Evolutionary conservation across 2,113 vertebrate genomes (phyloP).

Genomic region (Brachypteracias leptosomus): DNA sequence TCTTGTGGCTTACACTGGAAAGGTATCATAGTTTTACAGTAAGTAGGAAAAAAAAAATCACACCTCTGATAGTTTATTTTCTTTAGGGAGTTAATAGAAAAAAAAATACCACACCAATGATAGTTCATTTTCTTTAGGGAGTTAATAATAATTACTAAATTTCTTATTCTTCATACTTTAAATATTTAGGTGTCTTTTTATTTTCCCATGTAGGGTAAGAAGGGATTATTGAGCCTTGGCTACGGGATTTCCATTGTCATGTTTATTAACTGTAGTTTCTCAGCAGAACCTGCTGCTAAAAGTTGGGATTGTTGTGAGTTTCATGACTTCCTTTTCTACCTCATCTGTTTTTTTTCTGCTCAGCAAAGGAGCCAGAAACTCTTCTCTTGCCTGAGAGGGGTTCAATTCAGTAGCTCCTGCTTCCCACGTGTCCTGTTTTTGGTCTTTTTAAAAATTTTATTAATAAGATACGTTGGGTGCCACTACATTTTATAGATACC

Average conservation of each 20-base stretch:
- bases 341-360: background rate
- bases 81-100: background rate
- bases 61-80: background rate
- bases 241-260: background rate
- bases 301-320: background rate
- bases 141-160: background rate
- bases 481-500: background rate
- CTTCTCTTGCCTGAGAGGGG: background rate
- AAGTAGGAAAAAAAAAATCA: background rate
- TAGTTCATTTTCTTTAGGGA: background rate
- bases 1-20: background rate
- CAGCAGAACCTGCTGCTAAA: background rate
- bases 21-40: background rate
- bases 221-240: background rate
- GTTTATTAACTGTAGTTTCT: background rate
- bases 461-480: rapidly evolving
- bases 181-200: background rate
- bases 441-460: background rate
- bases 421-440: background rate
- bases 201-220: background rate
- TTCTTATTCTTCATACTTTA: background rate
- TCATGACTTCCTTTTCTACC: background rate
- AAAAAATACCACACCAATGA: no score
- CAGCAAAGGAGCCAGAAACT: background rate
- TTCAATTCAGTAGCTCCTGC: background rate